Base-by-base conservation (phyloP, 2,113 vertebrate genomes). In the Malaclemys terrapin region DNA sequence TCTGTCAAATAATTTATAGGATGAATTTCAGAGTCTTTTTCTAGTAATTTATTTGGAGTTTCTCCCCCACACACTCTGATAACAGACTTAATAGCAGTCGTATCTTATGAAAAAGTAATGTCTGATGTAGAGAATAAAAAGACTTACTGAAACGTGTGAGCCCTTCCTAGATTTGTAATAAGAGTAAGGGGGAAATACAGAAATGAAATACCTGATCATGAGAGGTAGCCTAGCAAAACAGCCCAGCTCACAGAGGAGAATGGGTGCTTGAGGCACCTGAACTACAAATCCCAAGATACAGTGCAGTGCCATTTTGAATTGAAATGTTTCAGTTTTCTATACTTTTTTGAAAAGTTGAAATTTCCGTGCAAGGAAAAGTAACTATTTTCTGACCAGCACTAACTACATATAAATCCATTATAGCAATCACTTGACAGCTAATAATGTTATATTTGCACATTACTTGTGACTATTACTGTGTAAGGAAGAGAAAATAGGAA, bases 1-100 rank as follows among this genome's bases (percentile, higher is more conserved):
- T 96, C 91, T 93, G 89, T 82, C 89, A 95, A 82, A 86, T 91
- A n/a, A 14, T 72, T 91, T 94, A 93, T 84, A 88, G 82, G 65
- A 93, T 87, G 10, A 88, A 80, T 93, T 93, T 96, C 45, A 89
- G 84, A 85, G 85, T 3, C 29, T 80, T 94, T 35, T 10, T 89
- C 54, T 17, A 17, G 81, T 89, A 90, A 90, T 87, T 78, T 76
- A 59, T 57, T 12, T 90, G 29, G 0, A 25, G 72, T 93, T 95
- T 93, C 13, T 50, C 50, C 2, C 95, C 62, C 13, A 2, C 56
- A 59, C 13, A 80, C 38, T 14, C 13, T 50, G 50, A 50, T 50
- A 14, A 57, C 45, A 82, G 8, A 29, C 22, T 19, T 78, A 8
- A 49, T 93, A 22, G 50, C 92, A 87, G 79, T 52, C 72, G 4